phyloP scores from a whole-genome alignment of 2,888 invertebrate species.

The Xanthorhoe spadicearia region DNA sequence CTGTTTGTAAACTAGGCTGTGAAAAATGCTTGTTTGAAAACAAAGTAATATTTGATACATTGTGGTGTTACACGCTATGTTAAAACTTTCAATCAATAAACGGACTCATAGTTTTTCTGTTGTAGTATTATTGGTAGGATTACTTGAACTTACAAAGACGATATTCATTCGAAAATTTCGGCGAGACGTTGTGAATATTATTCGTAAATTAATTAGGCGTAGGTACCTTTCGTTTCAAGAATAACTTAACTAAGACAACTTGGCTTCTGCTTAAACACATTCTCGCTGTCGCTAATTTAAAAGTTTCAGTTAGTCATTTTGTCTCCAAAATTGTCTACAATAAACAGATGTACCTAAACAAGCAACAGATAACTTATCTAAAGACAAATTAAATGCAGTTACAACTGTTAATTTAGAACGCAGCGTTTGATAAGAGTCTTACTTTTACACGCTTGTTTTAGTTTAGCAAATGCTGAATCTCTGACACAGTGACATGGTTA shows the following conservation, averaged over 20 bases:
- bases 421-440: constrained; percentile 36
- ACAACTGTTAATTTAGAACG: constrained; percentile 48
- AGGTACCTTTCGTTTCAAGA: too few species aligned
- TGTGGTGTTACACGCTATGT: neutral
- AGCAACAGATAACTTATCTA: constrained; percentile 55
- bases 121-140: too few species aligned
- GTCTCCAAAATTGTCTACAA: constrained; percentile 8
- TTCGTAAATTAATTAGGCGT: too few species aligned
- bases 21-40: constrained; percentile 4
- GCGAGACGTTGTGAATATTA: too few species aligned
- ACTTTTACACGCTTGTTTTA: constrained; percentile 30
- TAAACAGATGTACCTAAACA: constrained; percentile 13
- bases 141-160: too few species aligned
- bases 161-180: too few species aligned
- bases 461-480: constrained; percentile 40
- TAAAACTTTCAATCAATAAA: too few species aligned
- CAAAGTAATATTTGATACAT: neutral
- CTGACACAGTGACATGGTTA: constrained; percentile 43
- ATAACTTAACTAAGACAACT: too few species aligned
- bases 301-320: neutral
- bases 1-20: constrained; percentile 4
- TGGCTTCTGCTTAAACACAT: too few species aligned
- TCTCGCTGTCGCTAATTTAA: neutral
- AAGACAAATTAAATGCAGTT: constrained; percentile 56
- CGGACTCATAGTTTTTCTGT: too few species aligned